Base-by-base conservation (phyloP, 2,888 invertebrate genomes). In the Helleia helle region DNA sequence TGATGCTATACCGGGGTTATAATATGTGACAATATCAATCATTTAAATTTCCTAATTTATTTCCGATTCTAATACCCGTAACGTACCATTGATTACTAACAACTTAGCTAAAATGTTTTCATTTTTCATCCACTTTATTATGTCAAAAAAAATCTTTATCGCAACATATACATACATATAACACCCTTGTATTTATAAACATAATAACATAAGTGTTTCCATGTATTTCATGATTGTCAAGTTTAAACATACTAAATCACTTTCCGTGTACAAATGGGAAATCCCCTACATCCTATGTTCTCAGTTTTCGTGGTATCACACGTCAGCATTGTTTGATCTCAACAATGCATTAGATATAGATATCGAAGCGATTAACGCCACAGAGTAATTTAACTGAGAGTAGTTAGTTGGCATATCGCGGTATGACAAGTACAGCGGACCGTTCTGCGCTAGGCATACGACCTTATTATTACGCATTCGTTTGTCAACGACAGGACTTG, bases 401-500 rank as follows among this genome's bases (percentile, higher is more conserved):
- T 45, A 37, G 52, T 56, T 50, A 46, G 41, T 36, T 44, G 42
- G 31, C 46, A 48, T 44, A 51, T 43, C 17, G 38, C 60, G 62
- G 64, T 51, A 41, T 46, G 43, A 45, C 50, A 62, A 60, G 43
- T 53, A 52, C 54, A 46, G 45, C 48, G 25, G 46, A 48, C 54
- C 58, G 50, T 61, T 63, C 63, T 59, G 45, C 51, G 47, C 56
- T 63, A 42, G 54, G 49, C 51, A 45, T 54, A 55, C 60, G 57
- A 58, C 58, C 46, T 51, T 62, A 30, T 67, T 75, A 68, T 59
- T 72, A 73, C 60, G 71, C 62, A 69, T 73, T 64, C 71, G 61
- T 70, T 80, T 76, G 79, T 75, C 75, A 76, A 75, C 72, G 73
- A 70, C 71, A 66, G 58, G 58, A 61, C 67, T 76, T 76, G 79